A percentile compares a stretch with the other conserved stretches of the same genome.
Conservation (phyloP, 1,140 invertebrate genomes). For the Lucilia cuprina region DNA sequence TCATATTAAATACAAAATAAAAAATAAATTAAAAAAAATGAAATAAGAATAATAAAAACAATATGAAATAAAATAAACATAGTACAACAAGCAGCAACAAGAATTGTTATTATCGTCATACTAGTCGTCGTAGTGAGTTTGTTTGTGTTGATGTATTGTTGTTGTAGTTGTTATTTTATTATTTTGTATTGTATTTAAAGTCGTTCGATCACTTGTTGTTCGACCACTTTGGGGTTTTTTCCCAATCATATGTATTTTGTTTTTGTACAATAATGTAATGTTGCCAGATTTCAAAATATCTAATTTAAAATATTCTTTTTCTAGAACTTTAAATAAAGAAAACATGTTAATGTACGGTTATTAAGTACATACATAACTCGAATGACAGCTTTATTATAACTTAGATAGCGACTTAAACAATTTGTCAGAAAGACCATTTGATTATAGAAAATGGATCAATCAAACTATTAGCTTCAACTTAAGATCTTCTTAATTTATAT, state of each 20-base stretch:
- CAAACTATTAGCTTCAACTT: too few species aligned
- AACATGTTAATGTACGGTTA: too few species aligned
- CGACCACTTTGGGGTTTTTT: constrained; percentile 24
- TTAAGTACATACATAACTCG: too few species aligned
- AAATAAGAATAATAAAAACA: constrained; percentile 5
- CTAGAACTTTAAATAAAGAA: too few species aligned
- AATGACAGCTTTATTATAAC: too few species aligned
- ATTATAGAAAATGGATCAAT: too few species aligned
- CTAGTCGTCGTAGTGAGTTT: neutral
- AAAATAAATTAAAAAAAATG: neutral
- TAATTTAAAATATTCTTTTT: too few species aligned
- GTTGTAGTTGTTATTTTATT: neutral
- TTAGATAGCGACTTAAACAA: too few species aligned
- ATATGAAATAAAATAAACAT: neutral
- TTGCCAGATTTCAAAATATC: neutral
- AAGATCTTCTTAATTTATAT: too few species aligned
- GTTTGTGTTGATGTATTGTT: neutral
- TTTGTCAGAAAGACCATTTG: too few species aligned
- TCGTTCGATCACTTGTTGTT: constrained; percentile 25
- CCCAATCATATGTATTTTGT: constrained; percentile 9
- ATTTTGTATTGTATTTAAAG: constrained; percentile 17
- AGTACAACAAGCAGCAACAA: neutral
- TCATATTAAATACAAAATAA: neutral
- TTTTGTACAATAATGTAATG: neutral
- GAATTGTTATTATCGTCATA: constrained; percentile 9